These are phyloP conservation scores for Lithophane ornitopus DNA, from an alignment of 2,888 invertebrate genomes.

Conservation along the genomic window DNA sequence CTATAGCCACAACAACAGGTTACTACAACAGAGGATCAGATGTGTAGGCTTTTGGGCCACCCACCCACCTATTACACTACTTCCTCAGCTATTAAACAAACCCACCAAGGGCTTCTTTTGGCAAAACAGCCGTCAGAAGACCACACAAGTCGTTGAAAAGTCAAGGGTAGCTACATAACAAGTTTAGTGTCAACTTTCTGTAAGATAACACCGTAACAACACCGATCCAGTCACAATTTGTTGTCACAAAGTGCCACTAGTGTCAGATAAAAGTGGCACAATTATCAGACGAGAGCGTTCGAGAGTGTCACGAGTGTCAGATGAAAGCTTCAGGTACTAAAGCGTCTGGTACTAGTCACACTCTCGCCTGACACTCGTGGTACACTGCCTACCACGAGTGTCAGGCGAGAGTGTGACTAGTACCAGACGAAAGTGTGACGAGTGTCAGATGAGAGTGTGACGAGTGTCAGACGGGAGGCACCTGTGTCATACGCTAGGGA, in stretches of 20 bases:
- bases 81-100: neutral
- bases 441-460: neutral
- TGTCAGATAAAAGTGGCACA: neutral
- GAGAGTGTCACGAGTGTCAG: neutral
- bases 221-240: neutral
- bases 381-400: neutral
- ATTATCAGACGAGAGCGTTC: neutral
- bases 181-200: constrained; percentile 1
- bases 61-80: neutral
- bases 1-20: too few species aligned
- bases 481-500: neutral
- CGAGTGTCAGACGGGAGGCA: too few species aligned
- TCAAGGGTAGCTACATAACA: constrained; percentile 29
- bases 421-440: too few species aligned
- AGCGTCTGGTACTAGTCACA: too few species aligned
- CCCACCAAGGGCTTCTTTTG: neutral
- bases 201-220: neutral
- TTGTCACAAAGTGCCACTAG: neutral
- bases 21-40: neutral
- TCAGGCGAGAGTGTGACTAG: neutral
- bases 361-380: too few species aligned
- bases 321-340: too few species aligned
- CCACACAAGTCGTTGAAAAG: neutral
- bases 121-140: neutral
- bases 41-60: neutral